Evolutionary conservation across 1,140 invertebrate genomes (phyloP), one percentile per base, ranked within the genome.

Genomic region (Aricia agestis): DNA sequence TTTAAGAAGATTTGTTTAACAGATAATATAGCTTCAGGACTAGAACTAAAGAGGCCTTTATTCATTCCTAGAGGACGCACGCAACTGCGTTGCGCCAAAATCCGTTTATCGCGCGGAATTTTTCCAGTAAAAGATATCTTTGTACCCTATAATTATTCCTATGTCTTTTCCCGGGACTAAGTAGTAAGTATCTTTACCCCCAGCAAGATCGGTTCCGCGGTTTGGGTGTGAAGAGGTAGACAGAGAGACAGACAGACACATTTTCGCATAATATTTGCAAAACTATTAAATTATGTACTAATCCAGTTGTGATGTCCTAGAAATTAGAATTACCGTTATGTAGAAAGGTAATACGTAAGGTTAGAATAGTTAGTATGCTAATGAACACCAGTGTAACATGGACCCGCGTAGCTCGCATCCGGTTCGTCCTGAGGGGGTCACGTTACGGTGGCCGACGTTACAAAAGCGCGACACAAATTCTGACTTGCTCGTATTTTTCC

Each of bases 401-500:
- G 45, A 52, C 45, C 9, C 45, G 11, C 45, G 11, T 52, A 52
- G 45, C 11, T 13, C 13, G 13, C 45, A 13, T 4, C 13, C 11
- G 13, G 45, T 52, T 52, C 45, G 13, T 9, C 2, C 5, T 10
- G 36, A n/a, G 13, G 45, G 45, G 45, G 45, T 52, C 45, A 52
- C 45, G 45, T 52, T 52, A 52, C 4, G 3, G 45, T 52, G 45
- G 45, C 3, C 9, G 9, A 0, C 0, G 10, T 15, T 13, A 52
- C 45, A 52, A 52, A 52, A 52, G 45, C 45, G 36, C 36, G 36
- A 52, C 45, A 52, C 45, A 52, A 52, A 52, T 52, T 52, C 45
- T 13, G 45, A 9, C 45, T 52, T 52, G 45, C 9, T 52, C 45
- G 45, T 52, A 52, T 52, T 52, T 52, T 52, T 52, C 45, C 45